A percentile compares a stretch with the other conserved stretches of the same genome.
phyloP scores from a whole-genome alignment of 2,888 invertebrate genomes.

The Chalcosyrphus nemorum region DNA sequence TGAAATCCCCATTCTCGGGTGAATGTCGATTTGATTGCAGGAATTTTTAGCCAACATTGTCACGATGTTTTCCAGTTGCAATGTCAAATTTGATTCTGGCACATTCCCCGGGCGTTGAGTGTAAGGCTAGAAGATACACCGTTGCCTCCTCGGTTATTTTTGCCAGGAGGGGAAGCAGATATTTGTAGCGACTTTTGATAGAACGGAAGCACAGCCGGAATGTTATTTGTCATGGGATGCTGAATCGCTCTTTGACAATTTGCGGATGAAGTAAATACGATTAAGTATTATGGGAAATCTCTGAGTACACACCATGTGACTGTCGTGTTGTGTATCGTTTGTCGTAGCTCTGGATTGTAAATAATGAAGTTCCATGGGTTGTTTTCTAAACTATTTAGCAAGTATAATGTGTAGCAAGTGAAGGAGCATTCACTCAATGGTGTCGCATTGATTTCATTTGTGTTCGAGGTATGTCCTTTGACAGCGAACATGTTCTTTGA shows the following conservation, averaged over 20 bases:
- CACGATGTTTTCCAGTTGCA: constrained; percentile 57
- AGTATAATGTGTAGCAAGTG: background rate
- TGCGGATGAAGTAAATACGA: constrained; percentile 32
- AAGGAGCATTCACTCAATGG: background rate
- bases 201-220: background rate
- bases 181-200: constrained; percentile 14
- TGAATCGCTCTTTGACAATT: constrained; percentile 54
- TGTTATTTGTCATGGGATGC: constrained; percentile 36
- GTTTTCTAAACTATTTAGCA: constrained; percentile 25
- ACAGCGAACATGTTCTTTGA: background rate
- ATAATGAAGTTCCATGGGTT: background rate
- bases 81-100: constrained; percentile 51
- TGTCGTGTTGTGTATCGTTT: too few relatives aligned
- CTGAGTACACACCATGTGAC: background rate
- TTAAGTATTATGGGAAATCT: constrained; percentile 37
- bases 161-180: background rate
- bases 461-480: background rate
- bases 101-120: background rate
- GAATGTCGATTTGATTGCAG: constrained; percentile 65
- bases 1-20: constrained; percentile 26
- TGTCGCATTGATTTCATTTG: background rate
- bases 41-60: constrained; percentile 58
- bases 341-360: background rate
- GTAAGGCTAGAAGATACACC: background rate
- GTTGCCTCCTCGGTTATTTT: background rate